Percentiles rank a stretch among this genome's conserved stretches.
Conservation (phyloP, 2,797 vertebrate species). For the Neosilurus mollespiculum region DNA sequence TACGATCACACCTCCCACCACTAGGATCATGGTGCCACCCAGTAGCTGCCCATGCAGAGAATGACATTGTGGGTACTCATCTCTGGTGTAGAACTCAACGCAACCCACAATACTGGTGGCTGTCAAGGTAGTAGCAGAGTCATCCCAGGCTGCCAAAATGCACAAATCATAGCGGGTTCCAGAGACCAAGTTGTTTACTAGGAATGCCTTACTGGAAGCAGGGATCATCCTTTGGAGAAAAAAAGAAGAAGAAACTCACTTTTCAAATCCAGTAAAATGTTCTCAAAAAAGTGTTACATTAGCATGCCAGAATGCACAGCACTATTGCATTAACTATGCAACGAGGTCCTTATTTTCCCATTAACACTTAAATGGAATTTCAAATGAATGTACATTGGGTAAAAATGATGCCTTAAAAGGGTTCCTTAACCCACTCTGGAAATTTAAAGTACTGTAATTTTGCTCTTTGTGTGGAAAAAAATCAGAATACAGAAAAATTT, state of each 20-base stretch:
- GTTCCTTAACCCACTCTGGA: background rate
- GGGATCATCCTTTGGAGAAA: constrained; percentile 85
- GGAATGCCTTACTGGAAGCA: constrained; percentile 87
- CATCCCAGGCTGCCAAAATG: constrained; percentile 92
- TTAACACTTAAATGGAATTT: constrained; percentile 11
- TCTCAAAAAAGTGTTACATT: background rate
- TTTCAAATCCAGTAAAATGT: constrained; percentile 2
- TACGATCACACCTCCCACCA: constrained; percentile 91
- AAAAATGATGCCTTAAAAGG: background rate
- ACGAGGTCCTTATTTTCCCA: constrained; percentile 4
- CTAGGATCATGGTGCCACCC: constrained; percentile 93
- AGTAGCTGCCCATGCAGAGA: constrained; percentile 87
- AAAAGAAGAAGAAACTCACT: constrained; percentile 21
- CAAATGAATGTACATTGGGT: background rate
- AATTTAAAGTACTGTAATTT: background rate
- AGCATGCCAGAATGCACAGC: background rate
- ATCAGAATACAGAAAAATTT: background rate
- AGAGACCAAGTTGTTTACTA: constrained; percentile 89
- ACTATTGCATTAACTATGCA: background rate
- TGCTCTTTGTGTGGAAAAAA: background rate
- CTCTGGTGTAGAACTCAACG: constrained; percentile 86
- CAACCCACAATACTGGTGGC: constrained; percentile 93
- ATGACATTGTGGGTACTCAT: constrained; percentile 86
- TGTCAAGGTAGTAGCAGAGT: constrained; percentile 87
- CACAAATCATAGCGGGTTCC: constrained; percentile 90